Base-by-base conservation (phyloP, 2,113 vertebrate genomes). In the Cynoglossus semilaevis region DNA sequence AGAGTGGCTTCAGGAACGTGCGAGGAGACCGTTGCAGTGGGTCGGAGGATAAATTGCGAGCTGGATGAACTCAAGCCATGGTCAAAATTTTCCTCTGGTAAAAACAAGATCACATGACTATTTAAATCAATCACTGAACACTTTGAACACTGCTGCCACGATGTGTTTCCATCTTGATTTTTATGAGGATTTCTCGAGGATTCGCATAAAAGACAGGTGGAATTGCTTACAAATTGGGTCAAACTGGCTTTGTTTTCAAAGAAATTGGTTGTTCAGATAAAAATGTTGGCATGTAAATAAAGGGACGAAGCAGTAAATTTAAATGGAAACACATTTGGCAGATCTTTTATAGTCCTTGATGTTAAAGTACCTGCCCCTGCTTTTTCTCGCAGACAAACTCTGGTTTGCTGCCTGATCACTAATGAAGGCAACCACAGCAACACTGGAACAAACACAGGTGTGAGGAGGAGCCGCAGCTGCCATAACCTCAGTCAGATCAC, bases 1-100 rank as follows among this genome's bases (percentile, higher is more conserved):
- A 57, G 50, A 42, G 63, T 62, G 1, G 60, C 37, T 17, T 57
- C 42, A 62, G 49, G 59, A 64, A 60, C 46, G 10, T 37, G 44
- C 9, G 10, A 19, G 6, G 49, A 70, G 43, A 54, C 52, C 19
- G 34, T 17, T 14, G 11, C 11, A 15, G 57, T 58, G 55, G 58
- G 2, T 19, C 15, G 15, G 7, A 68, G 63, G 61, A 71, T 9
- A 16, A 18, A 19, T 14, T 10, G 9, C 10, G 19, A 15, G 5
- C 29, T 59, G 51, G 62, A 63, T 54, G n/a, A 13, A 13, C 66
- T 62, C 59, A 54, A 58, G 59, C 1, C 5, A 29, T 49, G 10
- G 2, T 22, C 7, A 14, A 41, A 47, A 44, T 2, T 8, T 12
- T 51, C 17, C 47, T 36, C 45, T 15, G 8, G 42, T 34, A 7